Base-by-base conservation (phyloP, 2,888 invertebrate species). In the Amblyjoppa fuscipennis region DNA sequence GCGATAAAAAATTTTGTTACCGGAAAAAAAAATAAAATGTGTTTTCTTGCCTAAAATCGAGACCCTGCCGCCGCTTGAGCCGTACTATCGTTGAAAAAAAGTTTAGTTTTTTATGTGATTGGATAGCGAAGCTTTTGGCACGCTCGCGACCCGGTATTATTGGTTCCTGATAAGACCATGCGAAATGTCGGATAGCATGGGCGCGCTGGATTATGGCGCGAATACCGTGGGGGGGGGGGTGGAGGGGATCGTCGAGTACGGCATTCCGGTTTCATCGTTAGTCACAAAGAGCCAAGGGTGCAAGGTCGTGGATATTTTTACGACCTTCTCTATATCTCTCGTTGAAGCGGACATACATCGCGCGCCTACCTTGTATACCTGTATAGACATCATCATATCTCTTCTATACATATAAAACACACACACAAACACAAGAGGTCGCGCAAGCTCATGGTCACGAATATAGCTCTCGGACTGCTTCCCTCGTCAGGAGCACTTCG, bases 251-350 rank as follows among this genome's bases (percentile, higher is more conserved):
- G 76, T 61, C 49, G 51, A 76, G 76, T 66, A 66, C 49, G 51
- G 25, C 74, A 79, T 83, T 83, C 71, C 68, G 25, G 59, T 78
- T 73, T 20, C 68, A 51, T 83, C 78, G 73, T 74, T 51, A 61
- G 69, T 38, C 61, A 20, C 38, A 79, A 78, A 79, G 74, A 61
- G 68, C 74, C 69, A 79, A 79, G 83, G 78, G 61, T 73, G 61
- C 49, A 61, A 76, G 80, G 75, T 80, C 70, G 70, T 5, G 56
- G 80, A 80, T 80, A 76, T 84, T 80, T 84, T 76, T 66, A 83
- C 68, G 75, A 53, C 49, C 49, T 61, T 61, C 61, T 61, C 61
- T 61, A 56, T 61, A 56, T 64, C 64, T 66, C 75, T 66, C 69
- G 41, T 59, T 34, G 51, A 78, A 78, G 71, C 51, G 73, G 41